Evolutionary conservation across 2,113 vertebrate species (phyloP).

Genomic region (Sigmodon hispidus): DNA sequence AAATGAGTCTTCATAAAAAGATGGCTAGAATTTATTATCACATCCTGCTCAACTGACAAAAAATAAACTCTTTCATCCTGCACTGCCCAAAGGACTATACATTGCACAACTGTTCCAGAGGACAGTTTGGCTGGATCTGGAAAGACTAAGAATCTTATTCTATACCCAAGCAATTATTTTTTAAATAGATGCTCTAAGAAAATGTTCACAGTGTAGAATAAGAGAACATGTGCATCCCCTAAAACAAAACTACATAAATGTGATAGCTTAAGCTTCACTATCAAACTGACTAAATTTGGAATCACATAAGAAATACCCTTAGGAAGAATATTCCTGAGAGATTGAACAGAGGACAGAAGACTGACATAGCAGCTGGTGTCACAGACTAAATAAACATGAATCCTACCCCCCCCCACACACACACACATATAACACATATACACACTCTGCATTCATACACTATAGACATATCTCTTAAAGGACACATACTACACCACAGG

Average conservation of each 20-base stretch:
- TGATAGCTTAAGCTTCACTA: not conserved
- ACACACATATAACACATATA: not conserved
- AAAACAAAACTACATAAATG: not conserved
- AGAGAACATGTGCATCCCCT: not conserved
- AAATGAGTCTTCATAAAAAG: not conserved
- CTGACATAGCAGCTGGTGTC: not conserved
- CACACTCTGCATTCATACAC: not conserved
- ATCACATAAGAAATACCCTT: not conserved
- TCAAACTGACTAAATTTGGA: not conserved
- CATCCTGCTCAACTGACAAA: not conserved
- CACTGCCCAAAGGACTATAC: not conserved
- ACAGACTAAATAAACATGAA: not conserved
- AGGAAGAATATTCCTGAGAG: not conserved
- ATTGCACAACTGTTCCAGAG: slow-evolving; percentile 4
- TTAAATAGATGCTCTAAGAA: slow-evolving; percentile 3
- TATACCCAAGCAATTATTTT: not conserved
- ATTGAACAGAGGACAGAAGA: not conserved
- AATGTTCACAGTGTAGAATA: slow-evolving; percentile 8
- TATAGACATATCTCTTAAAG: not conserved
- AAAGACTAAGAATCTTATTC: slow-evolving; percentile 8
- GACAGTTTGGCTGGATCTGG: slow-evolving; percentile 17
- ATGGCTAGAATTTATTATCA: not conserved
- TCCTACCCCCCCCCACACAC: not conserved
- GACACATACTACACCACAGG: not conserved
- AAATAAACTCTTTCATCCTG: not conserved